Evolutionary conservation across 1,140 invertebrate species (phyloP).

Genomic region (Amyelois transitella): DNA sequence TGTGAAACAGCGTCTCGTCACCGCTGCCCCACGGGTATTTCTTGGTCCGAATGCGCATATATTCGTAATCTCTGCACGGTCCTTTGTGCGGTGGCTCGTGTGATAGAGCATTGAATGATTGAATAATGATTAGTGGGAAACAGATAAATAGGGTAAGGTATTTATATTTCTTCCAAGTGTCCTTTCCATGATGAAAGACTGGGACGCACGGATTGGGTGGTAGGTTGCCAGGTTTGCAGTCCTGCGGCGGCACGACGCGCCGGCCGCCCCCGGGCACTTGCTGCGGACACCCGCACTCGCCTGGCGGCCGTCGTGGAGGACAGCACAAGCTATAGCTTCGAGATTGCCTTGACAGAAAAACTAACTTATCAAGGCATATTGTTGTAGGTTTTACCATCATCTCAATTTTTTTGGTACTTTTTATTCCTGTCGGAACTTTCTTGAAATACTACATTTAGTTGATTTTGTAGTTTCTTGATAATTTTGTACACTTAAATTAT

Average conservation of each 20-base stretch:
- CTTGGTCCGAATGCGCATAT: slow-evolving; percentile 62
- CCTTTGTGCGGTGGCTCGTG: slow-evolving; percentile 28
- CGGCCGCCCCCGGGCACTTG: slow-evolving; percentile 15
- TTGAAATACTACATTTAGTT: background rate
- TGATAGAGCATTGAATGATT: slow-evolving; percentile 26
- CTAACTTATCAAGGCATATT: background rate
- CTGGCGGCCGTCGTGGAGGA: slow-evolving; percentile 27
- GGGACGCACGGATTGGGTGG: slow-evolving; percentile 54
- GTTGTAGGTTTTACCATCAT: background rate
- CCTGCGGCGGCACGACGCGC: slow-evolving; percentile 26
- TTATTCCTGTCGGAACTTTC: background rate
- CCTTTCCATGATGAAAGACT: slow-evolving; percentile 33
- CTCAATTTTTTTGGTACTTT: background rate
- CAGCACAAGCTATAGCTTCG: slow-evolving; percentile 38
- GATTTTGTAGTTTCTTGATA: background rate
- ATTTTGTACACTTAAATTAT: background rate
- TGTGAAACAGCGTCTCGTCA: slow-evolving; percentile 86
- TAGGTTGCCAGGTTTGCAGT: slow-evolving; percentile 33
- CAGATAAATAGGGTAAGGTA: slow-evolving; percentile 39
- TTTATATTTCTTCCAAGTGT: slow-evolving; percentile 50
- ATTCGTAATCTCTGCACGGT: slow-evolving; percentile 58
- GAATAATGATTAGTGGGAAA: slow-evolving; percentile 46
- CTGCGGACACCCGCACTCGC: slow-evolving; percentile 10
- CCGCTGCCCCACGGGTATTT: slow-evolving; percentile 94
- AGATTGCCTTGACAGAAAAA: background rate